Evolutionary conservation across 2,888 invertebrate species (phyloP).

Genomic region (Kuschelorhynchus macadamiae): DNA sequence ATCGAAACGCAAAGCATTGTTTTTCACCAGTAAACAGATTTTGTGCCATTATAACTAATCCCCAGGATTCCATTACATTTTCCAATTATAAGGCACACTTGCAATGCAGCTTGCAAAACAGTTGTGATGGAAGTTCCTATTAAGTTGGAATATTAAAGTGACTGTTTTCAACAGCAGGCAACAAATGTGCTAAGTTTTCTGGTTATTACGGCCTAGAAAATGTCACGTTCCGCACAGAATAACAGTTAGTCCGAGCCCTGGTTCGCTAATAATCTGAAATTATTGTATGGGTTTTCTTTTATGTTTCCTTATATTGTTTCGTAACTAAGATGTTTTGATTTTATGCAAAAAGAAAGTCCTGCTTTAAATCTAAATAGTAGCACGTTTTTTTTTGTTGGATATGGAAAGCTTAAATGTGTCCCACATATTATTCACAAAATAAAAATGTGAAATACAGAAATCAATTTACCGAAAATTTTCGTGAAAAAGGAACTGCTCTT

Average conservation of each 20-base stretch:
- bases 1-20: slow-evolving; percentile 1
- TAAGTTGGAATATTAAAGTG: slow-evolving; percentile 46
- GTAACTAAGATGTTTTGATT: too few species aligned
- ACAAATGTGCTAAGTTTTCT: slow-evolving; percentile 52
- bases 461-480: too few species aligned
- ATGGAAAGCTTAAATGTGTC: too few species aligned
- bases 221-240: slow-evolving; percentile 42
- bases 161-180: slow-evolving; percentile 46
- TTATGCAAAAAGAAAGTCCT: too few species aligned
- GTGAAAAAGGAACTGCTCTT: too few species aligned
- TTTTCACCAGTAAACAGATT: slow-evolving; percentile 29
- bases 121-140: slow-evolving; percentile 46
- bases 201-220: slow-evolving; percentile 46
- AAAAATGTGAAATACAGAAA: background rate
- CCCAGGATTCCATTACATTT: slow-evolving; percentile 40
- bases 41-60: slow-evolving; percentile 27
- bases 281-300: slow-evolving; percentile 19
- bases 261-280: slow-evolving; percentile 38
- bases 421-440: too few species aligned
- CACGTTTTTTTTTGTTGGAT: too few species aligned
- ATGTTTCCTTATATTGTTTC: slow-evolving; percentile 10
- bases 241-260: slow-evolving; percentile 39
- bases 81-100: slow-evolving; percentile 43
- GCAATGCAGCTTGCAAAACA: slow-evolving; percentile 46
- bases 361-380: too few species aligned